A percentile compares a stretch with the other conserved stretches of the same genome.
Evolutionary conservation across 1,140 invertebrate genomes (phyloP).

Genomic region (Carposina sasakii): DNA sequence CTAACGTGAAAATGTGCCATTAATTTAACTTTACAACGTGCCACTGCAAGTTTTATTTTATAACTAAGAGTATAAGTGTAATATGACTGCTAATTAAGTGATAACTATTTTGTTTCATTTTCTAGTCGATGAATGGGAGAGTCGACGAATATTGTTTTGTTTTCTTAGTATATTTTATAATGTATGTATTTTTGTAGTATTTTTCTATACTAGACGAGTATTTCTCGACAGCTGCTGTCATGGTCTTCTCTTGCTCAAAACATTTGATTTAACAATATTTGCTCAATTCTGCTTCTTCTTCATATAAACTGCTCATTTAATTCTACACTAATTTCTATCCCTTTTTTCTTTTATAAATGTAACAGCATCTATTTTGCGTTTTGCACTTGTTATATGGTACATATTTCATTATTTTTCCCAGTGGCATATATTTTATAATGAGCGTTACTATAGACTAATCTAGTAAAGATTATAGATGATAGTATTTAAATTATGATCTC

Average conservation of each 20-base stretch:
- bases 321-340: too few species aligned
- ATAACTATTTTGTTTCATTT: conserved; percentile 57
- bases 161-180: too few species aligned
- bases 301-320: conserved; percentile 1
- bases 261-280: conserved; percentile 63
- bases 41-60: conserved; percentile 61
- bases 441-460: conserved; percentile 59
- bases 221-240: conserved; percentile 52
- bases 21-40: conserved; percentile 67
- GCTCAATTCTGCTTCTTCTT: conserved; percentile 57
- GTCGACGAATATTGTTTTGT: conserved; percentile 46
- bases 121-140: conserved; percentile 63
- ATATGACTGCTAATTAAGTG: conserved; percentile 66
- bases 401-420: conserved; percentile 35
- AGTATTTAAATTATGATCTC: conserved; percentile 70
- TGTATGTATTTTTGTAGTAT: conserved; percentile 18
- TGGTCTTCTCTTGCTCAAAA: conserved; percentile 60
- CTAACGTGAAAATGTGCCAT: conserved; percentile 73
- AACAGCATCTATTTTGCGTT: conserved; percentile 17
- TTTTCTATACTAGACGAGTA: conserved; percentile 16
- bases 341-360: too few species aligned
- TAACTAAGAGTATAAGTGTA: conserved; percentile 60
- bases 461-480: conserved; percentile 55
- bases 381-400: conserved; percentile 34
- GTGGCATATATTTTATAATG: conserved; percentile 53